Base-by-base conservation (phyloP, 2,888 invertebrate genomes). In the Pantelozetes paolii region DNA sequence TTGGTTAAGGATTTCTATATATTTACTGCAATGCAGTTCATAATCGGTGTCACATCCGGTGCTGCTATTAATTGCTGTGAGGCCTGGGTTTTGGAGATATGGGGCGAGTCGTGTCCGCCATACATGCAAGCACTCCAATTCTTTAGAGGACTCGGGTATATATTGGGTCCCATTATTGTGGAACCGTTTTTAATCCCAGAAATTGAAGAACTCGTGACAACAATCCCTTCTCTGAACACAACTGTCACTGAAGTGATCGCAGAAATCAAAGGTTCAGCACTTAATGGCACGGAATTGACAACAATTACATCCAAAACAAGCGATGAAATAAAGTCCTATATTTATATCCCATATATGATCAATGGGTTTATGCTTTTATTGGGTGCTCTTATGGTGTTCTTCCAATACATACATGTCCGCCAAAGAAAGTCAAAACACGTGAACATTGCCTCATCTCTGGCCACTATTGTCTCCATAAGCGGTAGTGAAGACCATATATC, bases 101-200 rank as follows among this genome's bases (percentile, higher is more conserved):
- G 72, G 72, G 40, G 32, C 1, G 48, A 62, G n/a, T 9, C 36
- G 3, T 72, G 72, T 32, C 40, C 62, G 2, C 72, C 72, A 1
- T 72, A 67, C 20, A 72, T 72, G 72, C 72, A 72, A 23, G 72
- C 72, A 26, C 59, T 72, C n/a, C 72, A 72, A 62, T 72, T 72
- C 67, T 72, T 72, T 28, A 59, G 72, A 45, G 72, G 72, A 26
- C 62, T 72, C 13, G 72, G 72, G n/a, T 72, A 72, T 48, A 72
- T 72, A 28, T 62, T 72, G 36, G 72, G 62, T 2, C 72, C 72
- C 3, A 30, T 72, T 23, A 28, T 72, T 40, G 59, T 42, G 28
- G 72, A 72, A 42, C 72, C 72, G 11, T 72, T 72, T 62, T 30
- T 72, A n/a, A 15, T 40, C n/a, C 45, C 50, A 28, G 54, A 45